A percentile compares a stretch with the other conserved stretches of the same genome.
These are phyloP conservation scores for Graptemys geographica DNA, from an alignment of 2,797 vertebrate genomes.

Conservation along the genomic window DNA sequence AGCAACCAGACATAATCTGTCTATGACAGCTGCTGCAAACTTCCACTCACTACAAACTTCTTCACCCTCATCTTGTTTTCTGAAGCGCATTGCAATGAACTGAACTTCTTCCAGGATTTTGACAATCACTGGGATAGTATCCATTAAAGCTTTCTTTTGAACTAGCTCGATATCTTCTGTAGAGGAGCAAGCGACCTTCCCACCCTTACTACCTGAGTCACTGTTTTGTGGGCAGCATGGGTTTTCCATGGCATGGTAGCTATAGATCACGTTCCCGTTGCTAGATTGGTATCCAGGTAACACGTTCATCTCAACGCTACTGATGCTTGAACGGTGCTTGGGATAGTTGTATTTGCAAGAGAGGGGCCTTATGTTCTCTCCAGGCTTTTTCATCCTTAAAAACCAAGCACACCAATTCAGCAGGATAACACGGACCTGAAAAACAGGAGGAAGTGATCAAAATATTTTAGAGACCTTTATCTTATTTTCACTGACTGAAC, in stretches of 20 bases:
- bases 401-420: slow-evolving; percentile 96
- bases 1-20: slow-evolving; percentile 91
- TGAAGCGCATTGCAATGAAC: slow-evolving; percentile 90
- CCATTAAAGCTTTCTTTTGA: slow-evolving; percentile 80
- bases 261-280: slow-evolving; percentile 87
- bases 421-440: slow-evolving; percentile 87
- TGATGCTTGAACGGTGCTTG: slow-evolving; percentile 82
- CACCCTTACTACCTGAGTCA: slow-evolving; percentile 79
- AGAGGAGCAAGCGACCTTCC: slow-evolving; percentile 73
- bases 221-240: slow-evolving; percentile 82
- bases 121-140: slow-evolving; percentile 84
- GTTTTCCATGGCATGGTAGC: slow-evolving; percentile 85
- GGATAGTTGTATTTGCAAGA: slow-evolving; percentile 73
- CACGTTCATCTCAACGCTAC: slow-evolving; percentile 85
- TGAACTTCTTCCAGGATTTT: slow-evolving; percentile 91
- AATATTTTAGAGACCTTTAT: not conserved
- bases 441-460: not conserved
- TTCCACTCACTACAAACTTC: slow-evolving; percentile 94
- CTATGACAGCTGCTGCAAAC: slow-evolving; percentile 93
- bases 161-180: slow-evolving; percentile 78
- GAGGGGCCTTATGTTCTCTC: slow-evolving; percentile 80
- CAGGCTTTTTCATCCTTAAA: slow-evolving; percentile 92
- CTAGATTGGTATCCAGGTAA: slow-evolving; percentile 82
- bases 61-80: slow-evolving; percentile 90
- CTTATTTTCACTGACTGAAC: not conserved